Percentiles rank a stretch among this genome's conserved stretches.
Evolutionary conservation across 2,888 invertebrate species (phyloP).

Genomic region (Galeruca laticollis): DNA sequence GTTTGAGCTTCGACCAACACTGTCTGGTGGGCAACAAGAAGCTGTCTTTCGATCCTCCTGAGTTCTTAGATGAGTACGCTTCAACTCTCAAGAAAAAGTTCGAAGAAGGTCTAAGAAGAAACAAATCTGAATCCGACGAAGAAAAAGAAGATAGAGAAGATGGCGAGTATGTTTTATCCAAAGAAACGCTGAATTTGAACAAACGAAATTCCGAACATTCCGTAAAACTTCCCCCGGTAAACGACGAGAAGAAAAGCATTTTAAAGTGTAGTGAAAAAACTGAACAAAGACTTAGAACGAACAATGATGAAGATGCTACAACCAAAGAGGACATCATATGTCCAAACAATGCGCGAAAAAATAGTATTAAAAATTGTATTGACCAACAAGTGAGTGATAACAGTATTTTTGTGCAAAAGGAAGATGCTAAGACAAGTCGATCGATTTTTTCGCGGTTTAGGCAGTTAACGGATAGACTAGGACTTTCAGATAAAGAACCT

Average conservation of each 20-base stretch:
- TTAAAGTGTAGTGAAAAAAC: constrained; percentile 59
- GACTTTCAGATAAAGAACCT: constrained; percentile 66
- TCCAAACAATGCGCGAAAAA: constrained; percentile 50
- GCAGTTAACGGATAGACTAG: constrained; percentile 70
- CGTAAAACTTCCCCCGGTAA: constrained; percentile 54
- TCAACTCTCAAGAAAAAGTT: constrained; percentile 60
- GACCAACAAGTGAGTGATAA: constrained; percentile 46
- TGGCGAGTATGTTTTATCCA: constrained; percentile 60
- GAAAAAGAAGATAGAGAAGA: constrained; percentile 45
- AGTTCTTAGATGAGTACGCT: constrained; percentile 64
- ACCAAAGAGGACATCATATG: constrained; percentile 41
- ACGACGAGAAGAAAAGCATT: constrained; percentile 63
- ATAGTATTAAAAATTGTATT: constrained; percentile 52
- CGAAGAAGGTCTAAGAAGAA: constrained; percentile 52
- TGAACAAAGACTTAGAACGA: constrained; percentile 57
- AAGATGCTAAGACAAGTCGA: constrained; percentile 61
- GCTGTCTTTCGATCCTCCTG: constrained; percentile 64
- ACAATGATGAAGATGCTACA: constrained; percentile 45
- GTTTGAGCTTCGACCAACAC: constrained; percentile 64
- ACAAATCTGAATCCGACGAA: constrained; percentile 45
- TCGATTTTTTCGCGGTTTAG: constrained; percentile 69
- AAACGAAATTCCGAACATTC: constrained; percentile 64
- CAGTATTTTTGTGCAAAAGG: constrained; percentile 55
- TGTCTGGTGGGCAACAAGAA: constrained; percentile 61
- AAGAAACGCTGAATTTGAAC: constrained; percentile 63